Conservation (phyloP, 2,113 vertebrate genomes). For the Lynx canadensis region DNA sequence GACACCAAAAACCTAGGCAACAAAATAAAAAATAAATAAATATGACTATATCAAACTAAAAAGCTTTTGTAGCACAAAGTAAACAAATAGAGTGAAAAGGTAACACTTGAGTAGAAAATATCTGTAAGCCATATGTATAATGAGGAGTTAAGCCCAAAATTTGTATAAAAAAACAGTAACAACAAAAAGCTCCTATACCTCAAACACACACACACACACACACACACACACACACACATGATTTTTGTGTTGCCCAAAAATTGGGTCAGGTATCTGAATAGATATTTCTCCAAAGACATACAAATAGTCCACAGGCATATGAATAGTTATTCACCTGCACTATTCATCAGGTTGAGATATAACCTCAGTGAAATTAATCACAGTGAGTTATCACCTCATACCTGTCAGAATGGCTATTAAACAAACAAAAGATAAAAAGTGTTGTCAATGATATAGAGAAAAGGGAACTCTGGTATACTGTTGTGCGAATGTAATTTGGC, state of each 20-base stretch:
- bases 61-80: background rate
- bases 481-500: background rate
- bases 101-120: background rate
- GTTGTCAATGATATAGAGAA: background rate
- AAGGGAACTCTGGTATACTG: background rate
- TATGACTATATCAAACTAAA: background rate
- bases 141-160: background rate
- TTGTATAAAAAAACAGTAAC: background rate
- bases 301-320: background rate
- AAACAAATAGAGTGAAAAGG: background rate
- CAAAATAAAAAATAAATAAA: background rate
- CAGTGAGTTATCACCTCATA: background rate
- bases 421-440: background rate
- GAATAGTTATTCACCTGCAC: background rate
- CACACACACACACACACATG: background rate
- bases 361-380: background rate
- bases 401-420: background rate
- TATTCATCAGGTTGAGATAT: background rate
- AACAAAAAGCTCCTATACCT: background rate
- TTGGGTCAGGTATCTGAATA: background rate
- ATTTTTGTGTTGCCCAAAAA: background rate
- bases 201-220: background rate
- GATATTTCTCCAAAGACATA: background rate
- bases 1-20: background rate
- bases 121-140: background rate